A percentile compares a stretch with the other conserved stretches of the same genome.
Evolutionary conservation across 1,140 invertebrate species (phyloP).

Genomic region (Caerostris extrusa): DNA sequence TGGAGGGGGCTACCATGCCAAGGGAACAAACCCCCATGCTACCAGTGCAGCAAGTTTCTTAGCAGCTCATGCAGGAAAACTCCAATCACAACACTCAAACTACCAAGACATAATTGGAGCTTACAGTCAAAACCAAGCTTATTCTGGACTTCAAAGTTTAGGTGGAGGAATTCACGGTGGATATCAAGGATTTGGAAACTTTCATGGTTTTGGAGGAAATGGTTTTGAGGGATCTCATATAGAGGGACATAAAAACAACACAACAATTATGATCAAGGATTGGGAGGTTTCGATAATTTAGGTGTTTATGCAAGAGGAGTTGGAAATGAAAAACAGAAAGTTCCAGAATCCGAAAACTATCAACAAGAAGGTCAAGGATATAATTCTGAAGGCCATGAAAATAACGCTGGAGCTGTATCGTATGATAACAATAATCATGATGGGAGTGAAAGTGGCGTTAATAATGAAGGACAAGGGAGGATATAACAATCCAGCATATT

Average conservation of each 20-base stretch:
- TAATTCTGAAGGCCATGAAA: not conserved
- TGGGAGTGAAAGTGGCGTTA: not conserved
- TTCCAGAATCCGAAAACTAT: not conserved
- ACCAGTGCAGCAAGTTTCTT: constrained; percentile 73
- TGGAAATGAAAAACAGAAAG: constrained; percentile 3
- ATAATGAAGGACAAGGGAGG: constrained; percentile 55
- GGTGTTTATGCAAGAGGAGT: constrained; percentile 61
- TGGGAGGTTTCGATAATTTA: constrained; percentile 30
- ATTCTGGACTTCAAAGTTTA: constrained; percentile 37
- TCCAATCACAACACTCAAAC: constrained; percentile 8
- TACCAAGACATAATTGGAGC: constrained; percentile 54
- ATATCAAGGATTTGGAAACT: constrained; percentile 1
- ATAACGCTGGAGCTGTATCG: not conserved
- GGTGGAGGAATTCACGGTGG: constrained; percentile 65
- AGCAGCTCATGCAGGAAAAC: constrained; percentile 64
- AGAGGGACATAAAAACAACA: not conserved
- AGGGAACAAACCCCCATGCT: constrained; percentile 55
- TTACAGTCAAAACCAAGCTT: constrained; percentile 62
- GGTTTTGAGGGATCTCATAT: constrained; percentile 16
- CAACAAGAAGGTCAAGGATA: constrained; percentile 19
- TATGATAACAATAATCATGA: constrained; percentile 15
- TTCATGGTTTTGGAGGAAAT: not conserved
- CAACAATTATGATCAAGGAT: constrained; percentile 8
- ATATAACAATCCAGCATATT: constrained; percentile 23
- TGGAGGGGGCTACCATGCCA: not conserved